Percentiles rank a stretch among this genome's conserved stretches.
phyloP scores from a whole-genome alignment of 2,113 vertebrate species.

The Pachyramphus minor region DNA sequence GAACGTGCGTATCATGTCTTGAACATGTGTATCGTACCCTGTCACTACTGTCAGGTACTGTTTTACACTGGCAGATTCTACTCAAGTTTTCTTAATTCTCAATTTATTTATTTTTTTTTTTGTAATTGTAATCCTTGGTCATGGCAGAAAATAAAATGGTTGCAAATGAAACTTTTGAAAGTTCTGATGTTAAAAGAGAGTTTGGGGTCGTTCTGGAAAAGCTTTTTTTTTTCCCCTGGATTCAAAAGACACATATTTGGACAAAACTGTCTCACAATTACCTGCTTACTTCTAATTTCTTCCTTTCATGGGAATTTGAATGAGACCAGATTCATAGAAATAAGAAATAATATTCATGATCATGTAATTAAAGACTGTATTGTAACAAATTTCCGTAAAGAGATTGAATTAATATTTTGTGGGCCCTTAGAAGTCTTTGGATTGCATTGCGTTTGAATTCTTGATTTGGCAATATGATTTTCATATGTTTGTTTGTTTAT shows the following conservation, averaged over 20 bases:
- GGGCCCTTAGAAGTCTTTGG: not conserved
- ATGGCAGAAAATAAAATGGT: not conserved
- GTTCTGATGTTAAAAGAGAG: not conserved
- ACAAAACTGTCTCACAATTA: not conserved
- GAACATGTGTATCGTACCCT: not conserved
- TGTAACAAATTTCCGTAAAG: not conserved
- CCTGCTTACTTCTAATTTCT: not conserved
- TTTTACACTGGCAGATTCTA: not conserved
- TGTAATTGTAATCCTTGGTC: not conserved
- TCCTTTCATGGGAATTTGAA: not conserved
- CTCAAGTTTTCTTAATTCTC: not conserved
- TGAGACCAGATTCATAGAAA: not conserved
- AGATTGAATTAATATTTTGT: not conserved
- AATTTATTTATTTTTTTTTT: not conserved
- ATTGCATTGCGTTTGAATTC: not conserved
- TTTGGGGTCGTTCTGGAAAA: not conserved
- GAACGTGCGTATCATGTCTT: not conserved
- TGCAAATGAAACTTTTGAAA: not conserved
- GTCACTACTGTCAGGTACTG: not conserved
- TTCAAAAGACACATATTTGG: not conserved
- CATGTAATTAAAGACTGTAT: not conserved
- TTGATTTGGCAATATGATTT: not conserved
- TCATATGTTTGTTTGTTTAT: not conserved
- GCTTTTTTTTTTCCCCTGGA: not conserved
- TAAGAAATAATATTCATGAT: not conserved